Conservation (phyloP, 2,888 invertebrate genomes). For the Encarsia formosa region DNA sequence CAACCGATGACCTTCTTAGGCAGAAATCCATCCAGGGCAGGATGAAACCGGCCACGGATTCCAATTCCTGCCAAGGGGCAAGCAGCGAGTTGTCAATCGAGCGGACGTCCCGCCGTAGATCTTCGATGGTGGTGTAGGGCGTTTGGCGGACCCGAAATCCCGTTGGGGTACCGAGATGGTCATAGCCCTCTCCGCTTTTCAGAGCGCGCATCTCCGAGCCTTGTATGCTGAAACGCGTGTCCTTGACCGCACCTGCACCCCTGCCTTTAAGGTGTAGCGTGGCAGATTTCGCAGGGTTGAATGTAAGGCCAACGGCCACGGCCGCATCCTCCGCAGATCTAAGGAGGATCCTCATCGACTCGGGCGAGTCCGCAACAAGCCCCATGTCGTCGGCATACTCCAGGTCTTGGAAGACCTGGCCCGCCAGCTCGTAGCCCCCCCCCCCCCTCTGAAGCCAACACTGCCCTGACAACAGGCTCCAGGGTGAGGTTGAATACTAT, state of each 20-base stretch:
- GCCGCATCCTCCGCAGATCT: conserved; percentile 12
- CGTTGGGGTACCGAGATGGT: conserved; percentile 21
- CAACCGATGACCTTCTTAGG: conserved; percentile 33
- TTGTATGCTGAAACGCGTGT: neutral
- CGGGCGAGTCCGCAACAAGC: conserved; percentile 10
- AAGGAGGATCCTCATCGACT: conserved; percentile 28
- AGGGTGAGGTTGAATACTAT: conserved; percentile 41
- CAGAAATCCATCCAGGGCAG: conserved; percentile 36
- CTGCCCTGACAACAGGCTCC: conserved; percentile 33
- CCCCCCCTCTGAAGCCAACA: neutral
- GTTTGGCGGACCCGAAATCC: conserved; percentile 23
- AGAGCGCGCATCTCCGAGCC: neutral
- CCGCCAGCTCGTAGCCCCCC: conserved; percentile 15
- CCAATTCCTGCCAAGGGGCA: conserved; percentile 19
- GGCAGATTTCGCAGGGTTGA: conserved; percentile 38
- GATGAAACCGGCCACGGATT: conserved; percentile 14
- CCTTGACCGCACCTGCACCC: neutral
- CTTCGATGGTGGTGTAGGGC: neutral
- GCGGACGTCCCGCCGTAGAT: neutral
- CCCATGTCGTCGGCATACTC: conserved; percentile 29
- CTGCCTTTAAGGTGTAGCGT: conserved; percentile 31
- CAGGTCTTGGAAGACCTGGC: conserved; percentile 5
- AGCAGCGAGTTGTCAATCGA: conserved; percentile 21
- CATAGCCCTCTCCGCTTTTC: conserved; percentile 7
- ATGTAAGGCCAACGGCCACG: conserved; percentile 30